These are phyloP conservation scores for Rhodophaea formosa DNA, from an alignment of 2,888 invertebrate species.

Conservation along the genomic window DNA sequence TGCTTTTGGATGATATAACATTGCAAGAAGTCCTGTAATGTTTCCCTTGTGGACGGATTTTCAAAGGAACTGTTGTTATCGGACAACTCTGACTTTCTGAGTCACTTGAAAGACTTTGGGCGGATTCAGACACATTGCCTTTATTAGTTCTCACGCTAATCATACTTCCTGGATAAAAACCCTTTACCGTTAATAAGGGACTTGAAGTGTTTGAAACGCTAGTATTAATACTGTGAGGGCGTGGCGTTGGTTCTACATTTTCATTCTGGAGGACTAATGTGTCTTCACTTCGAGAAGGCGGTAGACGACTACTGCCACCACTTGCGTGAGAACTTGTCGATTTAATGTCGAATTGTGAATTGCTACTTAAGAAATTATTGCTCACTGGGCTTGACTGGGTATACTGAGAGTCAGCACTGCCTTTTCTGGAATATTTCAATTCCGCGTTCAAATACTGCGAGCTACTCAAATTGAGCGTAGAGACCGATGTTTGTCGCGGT, in stretches of 20 bases:
- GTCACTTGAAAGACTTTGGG: slow-evolving; percentile 85
- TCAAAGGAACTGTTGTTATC: slow-evolving; percentile 76
- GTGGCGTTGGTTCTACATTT: slow-evolving; percentile 69
- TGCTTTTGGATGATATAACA: slow-evolving; percentile 82
- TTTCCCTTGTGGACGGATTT: slow-evolving; percentile 75
- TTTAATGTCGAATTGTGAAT: slow-evolving; percentile 70
- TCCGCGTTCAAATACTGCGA: slow-evolving; percentile 81
- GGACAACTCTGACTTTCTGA: slow-evolving; percentile 82
- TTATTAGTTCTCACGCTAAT: slow-evolving; percentile 83
- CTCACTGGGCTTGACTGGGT: slow-evolving; percentile 77
- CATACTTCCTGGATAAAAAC: slow-evolving; percentile 83
- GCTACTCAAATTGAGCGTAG: slow-evolving; percentile 74
- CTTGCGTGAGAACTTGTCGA: slow-evolving; percentile 65
- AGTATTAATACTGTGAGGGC: slow-evolving; percentile 80
- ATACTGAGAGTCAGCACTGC: slow-evolving; percentile 81
- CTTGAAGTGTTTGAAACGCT: slow-evolving; percentile 86
- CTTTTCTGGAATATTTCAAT: slow-evolving; percentile 71
- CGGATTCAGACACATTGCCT: slow-evolving; percentile 82
- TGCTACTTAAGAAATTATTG: slow-evolving; percentile 65
- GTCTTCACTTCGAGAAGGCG: slow-evolving; percentile 91
- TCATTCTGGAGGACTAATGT: slow-evolving; percentile 81
- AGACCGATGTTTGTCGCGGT: slow-evolving; percentile 75
- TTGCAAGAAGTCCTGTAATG: slow-evolving; percentile 59
- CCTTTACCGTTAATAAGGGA: slow-evolving; percentile 83
- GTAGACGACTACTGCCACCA: slow-evolving; percentile 78